A percentile compares a stretch with the other conserved stretches of the same genome.
Evolutionary conservation across 2,113 vertebrate species (phyloP).

Genomic region (Atherinomorus stipes): DNA sequence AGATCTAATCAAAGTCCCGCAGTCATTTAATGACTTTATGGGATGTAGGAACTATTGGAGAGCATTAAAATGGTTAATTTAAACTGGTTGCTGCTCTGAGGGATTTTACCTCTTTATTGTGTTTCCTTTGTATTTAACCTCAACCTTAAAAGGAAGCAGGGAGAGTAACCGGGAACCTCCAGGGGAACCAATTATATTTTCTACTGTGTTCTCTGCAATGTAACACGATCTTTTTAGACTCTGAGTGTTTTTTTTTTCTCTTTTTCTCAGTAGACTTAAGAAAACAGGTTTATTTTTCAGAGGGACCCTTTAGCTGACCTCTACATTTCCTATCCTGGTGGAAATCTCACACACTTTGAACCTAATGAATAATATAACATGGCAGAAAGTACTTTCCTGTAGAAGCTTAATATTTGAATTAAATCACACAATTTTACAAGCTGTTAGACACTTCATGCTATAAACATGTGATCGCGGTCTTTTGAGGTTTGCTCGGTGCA

Average conservation of each 20-base stretch:
- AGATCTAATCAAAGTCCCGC: conserved; percentile 41
- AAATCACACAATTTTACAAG: conserved; percentile 32
- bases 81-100: conserved; percentile 42
- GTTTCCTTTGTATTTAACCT: conserved; percentile 72
- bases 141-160: conserved; percentile 53
- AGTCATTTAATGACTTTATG: conserved; percentile 42
- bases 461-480: background rate
- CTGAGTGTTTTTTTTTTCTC: conserved; percentile 32
- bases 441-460: background rate
- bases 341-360: conserved; percentile 16
- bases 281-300: conserved; percentile 19
- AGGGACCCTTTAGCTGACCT: conserved; percentile 1
- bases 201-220: conserved; percentile 35
- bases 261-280: conserved; percentile 22
- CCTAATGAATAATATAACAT: background rate
- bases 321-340: background rate
- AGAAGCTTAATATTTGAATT: background rate
- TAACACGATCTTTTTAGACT: conserved; percentile 44
- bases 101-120: conserved; percentile 64
- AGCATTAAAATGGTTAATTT: conserved; percentile 54
- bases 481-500: conserved; percentile 1
- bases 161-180: conserved; percentile 53
- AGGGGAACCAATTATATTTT: conserved; percentile 60
- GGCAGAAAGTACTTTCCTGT: background rate
- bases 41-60: conserved; percentile 16